Percentiles rank a stretch among this genome's conserved stretches.
Evolutionary conservation across 2,797 vertebrate species (phyloP).

Genomic region (Myoxocephalus aenaeus): DNA sequence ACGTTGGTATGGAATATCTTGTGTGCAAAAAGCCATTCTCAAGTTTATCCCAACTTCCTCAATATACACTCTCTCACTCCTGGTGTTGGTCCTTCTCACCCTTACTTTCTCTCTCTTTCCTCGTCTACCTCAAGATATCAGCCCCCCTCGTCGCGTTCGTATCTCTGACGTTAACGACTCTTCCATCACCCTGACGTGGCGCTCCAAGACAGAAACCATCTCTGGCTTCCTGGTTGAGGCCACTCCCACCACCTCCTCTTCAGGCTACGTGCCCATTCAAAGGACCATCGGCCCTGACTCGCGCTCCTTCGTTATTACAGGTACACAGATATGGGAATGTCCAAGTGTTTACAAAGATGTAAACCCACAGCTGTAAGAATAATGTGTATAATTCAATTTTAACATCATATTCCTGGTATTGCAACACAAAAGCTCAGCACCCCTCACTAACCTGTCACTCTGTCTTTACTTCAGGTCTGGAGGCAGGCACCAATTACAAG

Average conservation of each 20-base stretch:
- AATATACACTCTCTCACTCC: neutral
- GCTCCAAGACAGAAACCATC: constrained; percentile 92
- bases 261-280: constrained; percentile 86
- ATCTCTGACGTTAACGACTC: constrained; percentile 92
- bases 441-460: neutral
- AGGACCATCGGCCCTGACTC: constrained; percentile 86
- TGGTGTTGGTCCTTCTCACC: neutral
- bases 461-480: constrained; percentile 84
- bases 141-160: constrained; percentile 93
- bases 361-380: neutral
- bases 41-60: neutral
- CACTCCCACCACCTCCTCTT: constrained; percentile 75
- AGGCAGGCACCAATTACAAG: constrained; percentile 93
- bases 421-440: neutral
- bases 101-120: neutral
- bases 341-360: neutral
- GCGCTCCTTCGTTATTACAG: constrained; percentile 89
- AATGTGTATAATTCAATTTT: neutral
- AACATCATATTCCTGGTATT: neutral
- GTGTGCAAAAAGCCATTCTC: neutral
- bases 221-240: constrained; percentile 94
- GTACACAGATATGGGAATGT: constrained; percentile 71
- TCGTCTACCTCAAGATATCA: constrained; percentile 84
- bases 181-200: constrained; percentile 93
- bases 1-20: neutral